Base-by-base conservation (phyloP, 2,888 invertebrate species). In the Kuschelorhynchus macadamiae region DNA sequence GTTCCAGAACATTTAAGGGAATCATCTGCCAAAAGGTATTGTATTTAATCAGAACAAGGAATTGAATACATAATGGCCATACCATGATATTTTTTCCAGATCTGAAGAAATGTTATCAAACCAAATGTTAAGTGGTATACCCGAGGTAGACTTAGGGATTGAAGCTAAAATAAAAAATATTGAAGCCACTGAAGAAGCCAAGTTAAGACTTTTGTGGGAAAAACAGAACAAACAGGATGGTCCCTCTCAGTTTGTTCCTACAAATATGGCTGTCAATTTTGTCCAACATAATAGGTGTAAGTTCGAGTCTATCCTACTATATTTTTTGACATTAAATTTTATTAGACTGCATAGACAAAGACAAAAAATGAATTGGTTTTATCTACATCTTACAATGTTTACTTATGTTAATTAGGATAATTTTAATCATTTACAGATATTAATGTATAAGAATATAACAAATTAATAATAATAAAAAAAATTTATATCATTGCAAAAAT, bases 81-180 rank as follows among this genome's bases (percentile, higher is more conserved):
- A n/a, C n/a, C n/a, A n/a, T n/a, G n/a, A n/a, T 44, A 32, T 25
- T 20, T 32, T 25, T 42, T 44, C 18, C 36, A 65, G 70, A 80
- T 97, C 95, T 1, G 98, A 99, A 83, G 99, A 99, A 86, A 98
- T 99, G 96, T 89, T 99, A 77, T 98, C 98, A 1, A 98, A 98
- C 88, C 98, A 99, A 87, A 99, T 99, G 99, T 87, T 99, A 2
- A 98, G 96, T 80, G 99, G 99, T 33, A 99, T 99, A 74, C 99
- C 99, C 0, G 99, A 99, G 87, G 96, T 99, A 0, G 98, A 99
- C 85, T 88, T 99, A 56, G 99, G 99, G n/a, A 97, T 99, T 76
- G 97, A 98, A 79, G 97, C 97, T 0, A 98, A 99, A 86, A 99
- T 99, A 71, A 92, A 92, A 79, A 99, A 99, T 82, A 99, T 99